Evolutionary conservation across 2,888 invertebrate genomes (phyloP).

Genomic region (Tetragonula carbonaria): DNA sequence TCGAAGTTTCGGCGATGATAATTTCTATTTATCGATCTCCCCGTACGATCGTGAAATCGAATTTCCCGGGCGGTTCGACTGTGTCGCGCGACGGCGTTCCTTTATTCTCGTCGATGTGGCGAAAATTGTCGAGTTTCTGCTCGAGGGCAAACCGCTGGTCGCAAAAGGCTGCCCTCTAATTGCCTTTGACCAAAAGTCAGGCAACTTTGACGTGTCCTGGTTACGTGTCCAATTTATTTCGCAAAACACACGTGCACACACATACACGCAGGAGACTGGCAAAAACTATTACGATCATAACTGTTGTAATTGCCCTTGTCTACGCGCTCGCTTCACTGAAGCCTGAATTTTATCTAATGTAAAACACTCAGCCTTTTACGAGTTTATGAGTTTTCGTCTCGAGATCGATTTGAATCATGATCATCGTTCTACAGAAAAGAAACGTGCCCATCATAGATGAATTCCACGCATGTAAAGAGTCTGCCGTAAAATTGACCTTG

Average conservation of each 20-base stretch:
- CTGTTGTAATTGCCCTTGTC: background rate
- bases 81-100: slow-evolving; percentile 17
- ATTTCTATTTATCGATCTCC: slow-evolving; percentile 30
- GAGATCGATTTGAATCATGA: background rate
- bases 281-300: background rate
- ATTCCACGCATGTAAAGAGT: too few relatives aligned
- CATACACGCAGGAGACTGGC: background rate
- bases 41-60: slow-evolving; percentile 27
- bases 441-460: too few relatives aligned
- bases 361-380: background rate
- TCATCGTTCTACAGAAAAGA: too few relatives aligned
- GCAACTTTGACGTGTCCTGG: slow-evolving; percentile 15
- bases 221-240: slow-evolving; percentile 10
- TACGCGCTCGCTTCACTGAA: background rate
- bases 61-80: background rate
- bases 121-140: slow-evolving; percentile 32
- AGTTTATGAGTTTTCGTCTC: background rate
- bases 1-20: slow-evolving; percentile 3
- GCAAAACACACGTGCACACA: too few relatives aligned
- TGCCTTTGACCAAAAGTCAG: slow-evolving; percentile 19
- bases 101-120: slow-evolving; percentile 24
- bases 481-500: too few relatives aligned
- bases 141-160: background rate
- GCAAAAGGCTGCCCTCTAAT: slow-evolving; percentile 29
- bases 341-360: background rate